phyloP scores from a whole-genome alignment of 2,888 invertebrate species.

The Cheilosia pagana region DNA sequence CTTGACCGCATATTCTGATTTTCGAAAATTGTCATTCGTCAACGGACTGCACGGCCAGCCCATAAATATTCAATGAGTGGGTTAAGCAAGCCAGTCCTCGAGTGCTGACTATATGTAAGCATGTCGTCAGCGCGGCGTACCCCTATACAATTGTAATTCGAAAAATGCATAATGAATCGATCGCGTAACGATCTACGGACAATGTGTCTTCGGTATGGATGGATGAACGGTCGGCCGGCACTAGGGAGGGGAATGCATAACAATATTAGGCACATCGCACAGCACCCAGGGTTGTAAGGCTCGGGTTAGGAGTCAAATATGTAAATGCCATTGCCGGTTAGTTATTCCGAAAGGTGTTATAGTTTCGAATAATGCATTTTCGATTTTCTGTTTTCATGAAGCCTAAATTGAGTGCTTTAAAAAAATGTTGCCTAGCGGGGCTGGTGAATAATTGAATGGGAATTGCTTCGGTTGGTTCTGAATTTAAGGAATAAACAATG shows the following conservation, averaged over 20 bases:
- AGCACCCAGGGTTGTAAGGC: slow-evolving; percentile 30
- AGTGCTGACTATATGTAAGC: slow-evolving; percentile 42
- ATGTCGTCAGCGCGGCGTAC: slow-evolving; percentile 38
- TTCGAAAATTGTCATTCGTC: slow-evolving; percentile 39
- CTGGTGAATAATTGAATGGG: slow-evolving; percentile 41
- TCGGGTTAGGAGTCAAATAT: slow-evolving; percentile 71
- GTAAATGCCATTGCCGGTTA: slow-evolving; percentile 50
- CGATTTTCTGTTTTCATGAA: slow-evolving; percentile 9
- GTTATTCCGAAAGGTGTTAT: slow-evolving; percentile 45
- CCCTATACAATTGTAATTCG: slow-evolving; percentile 55
- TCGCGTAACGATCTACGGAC: slow-evolving; percentile 49
- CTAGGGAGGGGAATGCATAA: slow-evolving; percentile 56
- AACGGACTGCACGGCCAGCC: neutral
- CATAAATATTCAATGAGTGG: slow-evolving; percentile 71
- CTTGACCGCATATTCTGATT: slow-evolving; percentile 64
- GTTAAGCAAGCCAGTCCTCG: slow-evolving; percentile 42
- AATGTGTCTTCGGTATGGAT: neutral
- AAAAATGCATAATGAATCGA: slow-evolving; percentile 72
- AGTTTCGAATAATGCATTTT: slow-evolving; percentile 55
- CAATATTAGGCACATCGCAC: slow-evolving; percentile 34
- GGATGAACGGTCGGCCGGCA: slow-evolving; percentile 21
- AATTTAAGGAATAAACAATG: neutral
- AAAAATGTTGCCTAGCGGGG: neutral
- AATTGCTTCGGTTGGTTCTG: neutral
- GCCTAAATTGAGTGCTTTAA: neutral